These are phyloP conservation scores for Rhinella marina DNA, from an alignment of 2,797 vertebrate species.

Conservation along the genomic window DNA sequence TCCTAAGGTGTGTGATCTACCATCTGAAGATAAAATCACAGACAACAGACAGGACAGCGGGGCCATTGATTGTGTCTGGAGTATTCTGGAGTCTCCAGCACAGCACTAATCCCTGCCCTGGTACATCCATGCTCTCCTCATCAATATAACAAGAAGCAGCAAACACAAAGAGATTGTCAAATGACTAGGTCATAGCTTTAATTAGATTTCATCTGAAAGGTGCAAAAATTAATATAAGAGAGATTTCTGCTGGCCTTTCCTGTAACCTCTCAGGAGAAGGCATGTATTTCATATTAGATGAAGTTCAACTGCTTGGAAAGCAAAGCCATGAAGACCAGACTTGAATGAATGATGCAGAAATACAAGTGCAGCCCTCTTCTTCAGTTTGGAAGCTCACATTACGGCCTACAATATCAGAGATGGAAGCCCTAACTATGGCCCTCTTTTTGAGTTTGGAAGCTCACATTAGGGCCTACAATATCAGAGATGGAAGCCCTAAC, in stretches of 20 bases:
- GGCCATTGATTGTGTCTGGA: constrained; percentile 58
- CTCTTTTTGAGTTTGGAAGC: too few relatives aligned
- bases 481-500: too few relatives aligned
- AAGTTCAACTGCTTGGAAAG: constrained; percentile 22
- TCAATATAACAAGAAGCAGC: constrained; percentile 59
- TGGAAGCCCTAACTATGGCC: too few relatives aligned
- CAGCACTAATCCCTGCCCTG: constrained; percentile 17
- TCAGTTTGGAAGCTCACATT: not conserved
- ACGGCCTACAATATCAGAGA: not conserved
- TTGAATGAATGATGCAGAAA: not conserved
- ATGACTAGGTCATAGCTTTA: constrained; percentile 60
- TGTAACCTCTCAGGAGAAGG: constrained; percentile 63
- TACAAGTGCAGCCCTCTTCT: not conserved
- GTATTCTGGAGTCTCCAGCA: constrained; percentile 41
- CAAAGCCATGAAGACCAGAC: constrained; percentile 41
- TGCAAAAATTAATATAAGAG: constrained; percentile 65
- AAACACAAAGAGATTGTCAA: constrained; percentile 60
- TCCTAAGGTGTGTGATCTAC: constrained; percentile 42
- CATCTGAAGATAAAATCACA: constrained; percentile 39
- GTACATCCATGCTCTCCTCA: constrained; percentile 59
- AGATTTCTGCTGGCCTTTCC: constrained; percentile 55
- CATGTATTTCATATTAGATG: constrained; percentile 64
- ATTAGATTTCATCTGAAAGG: constrained; percentile 69
- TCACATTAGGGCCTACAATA: too few relatives aligned
- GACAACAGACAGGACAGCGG: constrained; percentile 26